These are phyloP conservation scores for Pelvicachromis taeniatus DNA, from an alignment of 2,113 vertebrate genomes.

Conservation along the genomic window DNA sequence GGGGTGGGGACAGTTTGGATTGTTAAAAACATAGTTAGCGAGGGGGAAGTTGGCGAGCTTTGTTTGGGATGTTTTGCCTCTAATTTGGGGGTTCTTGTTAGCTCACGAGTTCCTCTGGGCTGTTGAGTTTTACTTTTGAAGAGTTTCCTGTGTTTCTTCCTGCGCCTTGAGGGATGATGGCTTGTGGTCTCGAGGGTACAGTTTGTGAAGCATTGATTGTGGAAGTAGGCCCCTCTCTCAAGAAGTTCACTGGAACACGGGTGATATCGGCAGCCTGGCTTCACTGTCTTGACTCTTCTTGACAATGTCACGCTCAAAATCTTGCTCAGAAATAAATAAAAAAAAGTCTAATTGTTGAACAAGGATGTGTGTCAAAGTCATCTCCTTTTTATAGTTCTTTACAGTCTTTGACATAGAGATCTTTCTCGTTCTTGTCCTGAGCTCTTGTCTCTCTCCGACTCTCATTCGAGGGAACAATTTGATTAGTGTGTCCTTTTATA, in stretches of 20 bases:
- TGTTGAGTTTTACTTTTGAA: slow-evolving; percentile 45
- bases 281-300: not conserved
- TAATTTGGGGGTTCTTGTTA: slow-evolving; percentile 25
- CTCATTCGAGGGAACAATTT: slow-evolving; percentile 44
- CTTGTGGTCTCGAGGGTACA: slow-evolving; percentile 19
- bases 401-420: slow-evolving; percentile 20
- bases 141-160: slow-evolving; percentile 49
- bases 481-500: slow-evolving; percentile 50
- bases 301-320: not conserved
- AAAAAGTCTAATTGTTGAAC: not conserved
- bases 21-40: slow-evolving; percentile 69
- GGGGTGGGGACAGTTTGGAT: slow-evolving; percentile 12
- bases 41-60: slow-evolving; percentile 24
- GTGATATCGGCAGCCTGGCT: not conserved
- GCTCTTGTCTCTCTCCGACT: not conserved
- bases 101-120: slow-evolving; percentile 11
- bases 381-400: not conserved
- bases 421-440: slow-evolving; percentile 9
- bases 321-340: not conserved
- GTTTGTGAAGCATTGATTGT: slow-evolving; percentile 34
- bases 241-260: not conserved
- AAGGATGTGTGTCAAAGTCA: not conserved
- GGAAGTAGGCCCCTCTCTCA: not conserved
- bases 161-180: slow-evolving; percentile 31
- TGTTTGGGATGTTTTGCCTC: slow-evolving; percentile 6